Evolutionary conservation across 64 coral and sea anemone species (phyloP), one percentile per base, ranked within the genome.

Genomic region (Montipora capricornis): DNA sequence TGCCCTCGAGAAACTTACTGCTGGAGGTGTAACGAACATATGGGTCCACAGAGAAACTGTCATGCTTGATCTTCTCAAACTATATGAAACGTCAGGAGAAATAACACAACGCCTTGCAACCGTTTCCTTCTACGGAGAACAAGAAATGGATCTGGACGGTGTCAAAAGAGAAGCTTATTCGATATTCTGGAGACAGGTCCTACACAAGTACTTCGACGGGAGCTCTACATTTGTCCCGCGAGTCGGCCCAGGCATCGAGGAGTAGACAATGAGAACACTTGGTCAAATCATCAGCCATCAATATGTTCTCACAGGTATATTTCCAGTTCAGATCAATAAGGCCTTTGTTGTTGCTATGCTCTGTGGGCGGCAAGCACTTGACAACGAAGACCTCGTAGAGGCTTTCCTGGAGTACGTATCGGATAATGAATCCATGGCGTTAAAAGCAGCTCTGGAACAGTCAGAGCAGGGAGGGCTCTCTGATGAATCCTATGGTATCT

Each of bases 211-310:
- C 26, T 94, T 82, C 81, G 93, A 94, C 74, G 93, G 93, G 49
- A 88, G 64, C 22, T 79, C 78, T 16, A 79, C 79, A 12, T 94
- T 77, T 74, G 81, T 77, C 24, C 87, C 87, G 10, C 81, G 79
- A 77, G 81, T 82, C 60, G 78, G 67, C 50, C 68, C 93, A 52
- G 78, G 77, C 6, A 73, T 94, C 22, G 80, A 68, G 20, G 87
- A 94, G 66, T 52, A 75, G 15, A 64, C 51, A n/a, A 19, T 88
- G 20, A 79, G 22, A n/a, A 62, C 85, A 49, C 82, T 95, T 73
- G 93, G 93, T 83, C 55, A 87, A 15, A 84, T 89, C 14, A 87
- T 87, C 61, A 73, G 87, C 51, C 93, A 94, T 61, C 77, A 87
- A 26, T 94, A 89, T 77, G 77, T 94, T 19, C 52, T 89, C 24